Conservation (phyloP, 2,113 vertebrate genomes). For the Anhinga anhinga region DNA sequence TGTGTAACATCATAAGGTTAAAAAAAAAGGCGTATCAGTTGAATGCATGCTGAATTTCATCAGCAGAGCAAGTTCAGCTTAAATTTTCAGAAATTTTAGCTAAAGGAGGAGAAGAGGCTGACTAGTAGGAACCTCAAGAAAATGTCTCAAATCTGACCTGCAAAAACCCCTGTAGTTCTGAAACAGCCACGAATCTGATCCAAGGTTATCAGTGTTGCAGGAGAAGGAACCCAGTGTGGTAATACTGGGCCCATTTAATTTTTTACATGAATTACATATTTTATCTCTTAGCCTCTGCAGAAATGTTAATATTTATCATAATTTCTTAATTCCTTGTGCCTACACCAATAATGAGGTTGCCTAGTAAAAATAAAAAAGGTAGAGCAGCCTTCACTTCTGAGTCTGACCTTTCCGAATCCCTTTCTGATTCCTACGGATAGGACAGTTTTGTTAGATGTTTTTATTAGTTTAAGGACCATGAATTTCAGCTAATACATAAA, state of each 20-base stretch:
- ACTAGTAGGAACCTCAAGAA: background rate
- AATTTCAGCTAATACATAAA: background rate
- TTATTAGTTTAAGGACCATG: background rate
- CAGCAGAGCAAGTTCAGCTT: background rate
- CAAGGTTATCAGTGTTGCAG: background rate
- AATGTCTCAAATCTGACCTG: background rate
- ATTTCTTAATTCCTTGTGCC: background rate
- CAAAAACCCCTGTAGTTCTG: background rate
- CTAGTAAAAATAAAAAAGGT: background rate
- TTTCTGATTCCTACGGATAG: background rate
- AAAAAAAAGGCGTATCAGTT: background rate
- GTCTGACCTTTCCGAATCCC: background rate
- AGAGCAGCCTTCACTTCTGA: background rate
- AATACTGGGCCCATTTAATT: background rate
- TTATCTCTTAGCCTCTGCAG: background rate
- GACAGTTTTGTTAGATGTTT: background rate
- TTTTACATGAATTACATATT: background rate
- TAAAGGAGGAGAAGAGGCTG: background rate
- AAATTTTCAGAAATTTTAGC: background rate
- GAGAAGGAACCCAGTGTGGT: background rate
- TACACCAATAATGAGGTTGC: background rate
- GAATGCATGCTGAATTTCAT: background rate
- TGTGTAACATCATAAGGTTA: fast-evolving
- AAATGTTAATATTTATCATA: background rate
- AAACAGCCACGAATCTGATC: background rate